A percentile compares a stretch with the other conserved stretches of the same genome.
phyloP scores from a whole-genome alignment of 2,888 invertebrate genomes.

The Luffia ferchaultella region DNA sequence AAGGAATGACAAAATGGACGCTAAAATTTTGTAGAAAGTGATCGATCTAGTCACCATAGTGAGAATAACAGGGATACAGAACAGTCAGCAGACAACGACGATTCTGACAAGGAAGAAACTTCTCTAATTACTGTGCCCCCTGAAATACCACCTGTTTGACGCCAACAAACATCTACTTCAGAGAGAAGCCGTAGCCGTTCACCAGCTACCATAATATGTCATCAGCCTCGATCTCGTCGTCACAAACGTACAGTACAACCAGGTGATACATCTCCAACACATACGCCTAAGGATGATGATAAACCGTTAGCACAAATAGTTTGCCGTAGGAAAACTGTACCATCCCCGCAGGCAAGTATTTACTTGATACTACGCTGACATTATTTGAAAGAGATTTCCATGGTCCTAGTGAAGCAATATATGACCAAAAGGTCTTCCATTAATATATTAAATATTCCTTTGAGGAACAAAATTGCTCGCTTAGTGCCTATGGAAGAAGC shows the following conservation, averaged over 20 bases:
- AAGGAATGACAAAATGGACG: conserved; percentile 1
- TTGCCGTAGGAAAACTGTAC: background rate
- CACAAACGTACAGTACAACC: conserved; percentile 2
- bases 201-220: conserved; percentile 2
- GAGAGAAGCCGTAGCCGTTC: conserved; percentile 2
- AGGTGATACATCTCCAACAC: conserved; percentile 1
- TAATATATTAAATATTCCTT: no score
- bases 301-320: background rate
- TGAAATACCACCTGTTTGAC: conserved; percentile 1
- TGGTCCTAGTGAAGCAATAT: no score
- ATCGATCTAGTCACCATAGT: conserved; percentile 4
- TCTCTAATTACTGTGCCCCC: conserved; percentile 3
- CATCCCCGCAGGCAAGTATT: no score
- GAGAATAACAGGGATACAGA: conserved; percentile 4
- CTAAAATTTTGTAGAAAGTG: conserved; percentile 6
- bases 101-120: conserved; percentile 5
- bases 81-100: conserved; percentile 6
- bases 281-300: background rate
- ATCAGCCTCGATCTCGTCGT: conserved; percentile 1
- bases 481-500: no score
- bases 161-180: conserved; percentile 5
- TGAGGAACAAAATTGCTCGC: no score
- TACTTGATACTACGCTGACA: no score
- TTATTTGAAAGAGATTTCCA: no score
- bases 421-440: no score